Conservation (phyloP, 2,797 vertebrate genomes). For the Phrynocephalus guinanensis region DNA sequence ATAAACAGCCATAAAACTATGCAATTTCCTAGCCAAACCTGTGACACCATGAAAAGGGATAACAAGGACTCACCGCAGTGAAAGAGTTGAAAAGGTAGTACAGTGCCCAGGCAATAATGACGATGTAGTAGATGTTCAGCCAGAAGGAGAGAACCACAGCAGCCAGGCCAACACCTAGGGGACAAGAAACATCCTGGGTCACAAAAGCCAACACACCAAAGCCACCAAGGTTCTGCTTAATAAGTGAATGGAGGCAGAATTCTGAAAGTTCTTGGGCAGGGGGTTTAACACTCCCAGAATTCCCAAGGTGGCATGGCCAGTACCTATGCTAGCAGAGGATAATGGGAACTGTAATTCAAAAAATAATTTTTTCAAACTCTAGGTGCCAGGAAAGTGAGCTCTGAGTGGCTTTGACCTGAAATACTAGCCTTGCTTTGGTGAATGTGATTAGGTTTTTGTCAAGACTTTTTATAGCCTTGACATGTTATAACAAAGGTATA, state of each 20-base stretch:
- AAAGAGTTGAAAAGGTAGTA: slow-evolving; percentile 94
- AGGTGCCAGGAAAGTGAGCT: neutral
- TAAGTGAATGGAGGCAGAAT: rapidly evolving
- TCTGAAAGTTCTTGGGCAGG: no score
- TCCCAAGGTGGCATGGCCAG: neutral
- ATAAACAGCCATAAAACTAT: neutral
- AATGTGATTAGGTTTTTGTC: neutral
- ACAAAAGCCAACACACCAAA: neutral
- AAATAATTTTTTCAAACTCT: neutral
- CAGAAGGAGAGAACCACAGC: slow-evolving; percentile 91
- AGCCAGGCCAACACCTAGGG: slow-evolving; percentile 88
- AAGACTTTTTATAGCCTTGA: no score
- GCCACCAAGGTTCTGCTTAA: rapidly evolving
- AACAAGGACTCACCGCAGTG: slow-evolving; percentile 76
- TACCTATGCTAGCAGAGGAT: neutral
- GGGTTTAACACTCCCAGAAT: neutral
- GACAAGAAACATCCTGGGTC: slow-evolving; percentile 32
- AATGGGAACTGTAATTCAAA: neutral
- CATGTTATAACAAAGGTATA: no score
- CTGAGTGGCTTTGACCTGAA: neutral
- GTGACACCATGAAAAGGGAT: neutral
- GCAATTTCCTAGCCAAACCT: neutral
- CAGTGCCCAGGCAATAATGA: slow-evolving; percentile 94
- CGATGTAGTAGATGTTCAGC: slow-evolving; percentile 94
- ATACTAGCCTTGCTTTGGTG: neutral